phyloP scores from a whole-genome alignment of 1,140 invertebrate species.

The Drosophila rufa region DNA sequence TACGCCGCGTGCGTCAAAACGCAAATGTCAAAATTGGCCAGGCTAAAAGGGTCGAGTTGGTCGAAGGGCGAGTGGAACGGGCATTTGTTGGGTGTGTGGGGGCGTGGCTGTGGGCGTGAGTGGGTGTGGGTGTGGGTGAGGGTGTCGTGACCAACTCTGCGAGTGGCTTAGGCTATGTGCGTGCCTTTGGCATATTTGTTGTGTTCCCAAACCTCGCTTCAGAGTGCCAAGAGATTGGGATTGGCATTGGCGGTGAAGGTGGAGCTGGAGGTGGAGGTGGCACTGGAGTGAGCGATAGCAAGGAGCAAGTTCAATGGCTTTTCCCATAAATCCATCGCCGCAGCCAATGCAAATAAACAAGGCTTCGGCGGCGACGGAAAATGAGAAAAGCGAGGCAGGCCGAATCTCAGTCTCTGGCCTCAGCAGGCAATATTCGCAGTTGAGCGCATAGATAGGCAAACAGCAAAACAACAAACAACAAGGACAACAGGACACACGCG shows the following conservation, averaged over 20 bases:
- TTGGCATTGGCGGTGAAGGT: background rate
- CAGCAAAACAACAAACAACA: slow-evolving; percentile 35
- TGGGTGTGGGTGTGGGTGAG: background rate
- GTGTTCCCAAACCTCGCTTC: slow-evolving; percentile 27
- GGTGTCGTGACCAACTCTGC: slow-evolving; percentile 10
- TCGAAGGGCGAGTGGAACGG: slow-evolving; percentile 4
- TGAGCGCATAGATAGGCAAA: slow-evolving; percentile 44
- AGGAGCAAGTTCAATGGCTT: slow-evolving; percentile 64
- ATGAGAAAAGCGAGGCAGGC: slow-evolving; percentile 10
- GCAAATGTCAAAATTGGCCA: slow-evolving; percentile 51
- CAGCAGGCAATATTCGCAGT: slow-evolving; percentile 53
- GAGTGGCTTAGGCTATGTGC: slow-evolving; percentile 48
- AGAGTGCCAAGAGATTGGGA: slow-evolving; percentile 1
- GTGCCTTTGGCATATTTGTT: slow-evolving; percentile 76
- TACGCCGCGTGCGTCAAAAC: slow-evolving; percentile 60
- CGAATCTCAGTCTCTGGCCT: slow-evolving; percentile 3
- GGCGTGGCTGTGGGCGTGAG: slow-evolving; percentile 5
- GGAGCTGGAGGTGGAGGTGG: background rate
- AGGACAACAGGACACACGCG: slow-evolving; percentile 8
- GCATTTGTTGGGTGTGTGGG: slow-evolving; percentile 1
- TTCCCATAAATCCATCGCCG: slow-evolving; percentile 71
- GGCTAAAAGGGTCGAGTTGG: slow-evolving; percentile 1
- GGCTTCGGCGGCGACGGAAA: slow-evolving; percentile 14
- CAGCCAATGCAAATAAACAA: slow-evolving; percentile 76
- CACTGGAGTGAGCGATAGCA: slow-evolving; percentile 21